These are phyloP conservation scores for Xestobium rufovillosum DNA, from an alignment of 2,888 invertebrate species.

Conservation along the genomic window DNA sequence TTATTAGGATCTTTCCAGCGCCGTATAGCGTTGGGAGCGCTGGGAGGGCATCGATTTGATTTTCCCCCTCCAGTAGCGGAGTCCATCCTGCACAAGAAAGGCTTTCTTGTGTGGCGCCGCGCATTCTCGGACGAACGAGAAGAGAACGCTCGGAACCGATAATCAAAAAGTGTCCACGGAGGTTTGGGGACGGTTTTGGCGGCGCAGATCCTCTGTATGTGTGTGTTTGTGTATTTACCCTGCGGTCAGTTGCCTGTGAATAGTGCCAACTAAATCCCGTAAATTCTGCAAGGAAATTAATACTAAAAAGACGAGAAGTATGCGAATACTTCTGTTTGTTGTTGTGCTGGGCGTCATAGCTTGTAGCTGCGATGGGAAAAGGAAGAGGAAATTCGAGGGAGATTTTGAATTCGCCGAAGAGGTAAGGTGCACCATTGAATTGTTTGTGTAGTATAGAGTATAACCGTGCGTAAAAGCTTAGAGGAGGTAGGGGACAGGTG, in stretches of 20 bases:
- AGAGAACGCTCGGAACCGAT: constrained; percentile 32
- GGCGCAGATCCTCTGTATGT: constrained; percentile 25
- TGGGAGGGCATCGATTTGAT: constrained; percentile 8
- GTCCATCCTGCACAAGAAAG: constrained; percentile 23
- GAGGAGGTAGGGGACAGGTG: too few relatives aligned
- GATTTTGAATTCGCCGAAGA: constrained; percentile 75
- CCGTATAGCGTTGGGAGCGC: too few relatives aligned
- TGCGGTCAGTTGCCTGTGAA: constrained; percentile 21
- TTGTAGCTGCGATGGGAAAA: constrained; percentile 44
- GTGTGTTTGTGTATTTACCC: constrained; percentile 22
- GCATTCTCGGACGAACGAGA: constrained; percentile 33
- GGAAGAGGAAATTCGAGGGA: constrained; percentile 67
- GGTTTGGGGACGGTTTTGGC: constrained; percentile 32
- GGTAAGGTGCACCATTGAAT: constrained; percentile 44
- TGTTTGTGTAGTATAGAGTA: not conserved
- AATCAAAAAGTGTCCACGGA: constrained; percentile 38
- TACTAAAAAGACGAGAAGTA: constrained; percentile 33
- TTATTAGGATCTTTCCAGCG: too few relatives aligned
- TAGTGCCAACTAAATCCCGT: constrained; percentile 12
- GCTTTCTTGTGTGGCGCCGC: constrained; percentile 31
- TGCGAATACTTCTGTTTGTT: constrained; percentile 44
- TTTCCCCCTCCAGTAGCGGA: constrained; percentile 8
- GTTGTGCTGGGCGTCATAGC: constrained; percentile 40
- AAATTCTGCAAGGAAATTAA: constrained; percentile 11
- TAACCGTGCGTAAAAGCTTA: too few relatives aligned